A percentile compares a stretch with the other conserved stretches of the same genome.
Evolutionary conservation across 2,113 vertebrate species (phyloP).

Genomic region (Carassius auratus): DNA sequence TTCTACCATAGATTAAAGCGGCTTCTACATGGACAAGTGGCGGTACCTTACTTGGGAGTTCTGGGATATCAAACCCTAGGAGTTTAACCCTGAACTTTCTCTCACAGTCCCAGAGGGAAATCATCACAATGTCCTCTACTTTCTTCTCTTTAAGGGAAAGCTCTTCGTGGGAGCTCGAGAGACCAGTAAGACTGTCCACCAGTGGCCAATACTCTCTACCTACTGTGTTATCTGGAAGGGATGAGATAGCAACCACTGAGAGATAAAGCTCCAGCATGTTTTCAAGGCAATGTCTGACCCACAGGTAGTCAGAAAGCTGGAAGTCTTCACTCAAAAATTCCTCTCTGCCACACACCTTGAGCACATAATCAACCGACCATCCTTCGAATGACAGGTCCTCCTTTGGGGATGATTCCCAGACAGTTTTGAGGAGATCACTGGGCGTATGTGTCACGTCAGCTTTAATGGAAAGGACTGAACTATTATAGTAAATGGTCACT

Average conservation of each 20-base stretch:
- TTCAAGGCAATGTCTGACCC: conserved; percentile 76
- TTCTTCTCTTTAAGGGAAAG: conserved; percentile 72
- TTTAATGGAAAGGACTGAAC: conserved; percentile 63
- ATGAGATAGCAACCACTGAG: conserved; percentile 63
- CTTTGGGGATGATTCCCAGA: conserved; percentile 59
- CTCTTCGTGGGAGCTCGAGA: conserved; percentile 74
- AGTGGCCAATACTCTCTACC: conserved; percentile 69
- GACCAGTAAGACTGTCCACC: conserved; percentile 74
- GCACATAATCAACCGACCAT: conserved; percentile 59
- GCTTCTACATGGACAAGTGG: conserved; percentile 70
- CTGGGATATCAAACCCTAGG: conserved; percentile 77
- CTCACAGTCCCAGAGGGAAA: conserved; percentile 80
- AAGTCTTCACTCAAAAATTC: conserved; percentile 73
- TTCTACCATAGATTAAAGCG: conserved; percentile 73
- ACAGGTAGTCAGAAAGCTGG: conserved; percentile 70
- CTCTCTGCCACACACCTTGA: conserved; percentile 76
- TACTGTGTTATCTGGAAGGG: conserved; percentile 65
- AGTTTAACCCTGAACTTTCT: conserved; percentile 77
- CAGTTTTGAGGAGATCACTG: conserved; percentile 58
- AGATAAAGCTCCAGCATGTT: conserved; percentile 71
- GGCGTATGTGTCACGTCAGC: conserved; percentile 61
- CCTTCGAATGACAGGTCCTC: conserved; percentile 38
- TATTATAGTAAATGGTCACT: conserved; percentile 67
- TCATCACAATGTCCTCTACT: conserved; percentile 75
- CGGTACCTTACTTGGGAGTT: conserved; percentile 66